Base-by-base conservation (phyloP, 2,797 vertebrate genomes). In the Acanthis flammea region DNA sequence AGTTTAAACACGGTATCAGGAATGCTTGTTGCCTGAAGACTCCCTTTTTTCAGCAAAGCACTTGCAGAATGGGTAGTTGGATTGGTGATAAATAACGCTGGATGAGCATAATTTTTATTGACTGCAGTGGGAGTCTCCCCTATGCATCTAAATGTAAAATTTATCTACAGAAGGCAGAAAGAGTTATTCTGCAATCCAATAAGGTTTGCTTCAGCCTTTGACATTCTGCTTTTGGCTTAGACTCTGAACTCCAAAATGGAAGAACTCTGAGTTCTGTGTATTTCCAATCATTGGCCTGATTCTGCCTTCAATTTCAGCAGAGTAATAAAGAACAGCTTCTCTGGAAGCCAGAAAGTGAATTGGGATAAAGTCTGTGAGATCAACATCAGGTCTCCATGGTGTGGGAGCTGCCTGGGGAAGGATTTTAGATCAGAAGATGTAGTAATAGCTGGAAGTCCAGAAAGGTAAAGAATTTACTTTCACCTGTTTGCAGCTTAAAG, bases 151-250 rank as follows among this genome's bases (percentile, higher is more conserved):
- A 93, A 97, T 80, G 85, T 92, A 93, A 95, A 93, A 95, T 91
- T 94, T 94, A 91, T 95, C 95, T 93, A 72, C 76, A 89, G 91
- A 82, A 92, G 65, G 58, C 92, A 96, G 94, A 62, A 91, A 87
- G 78, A 91, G 72, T 89, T 91, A 86, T 68, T 72, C 66, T 89
- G 77, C 77, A 87, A 66, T 90, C 92, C 71, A 73, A 6, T 61
- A 87, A 67, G 53, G 60, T 89, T 95, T 93, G 41, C 72, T 62
- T 92, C 82, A 93, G 67, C 86, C 67, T 94, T 89, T 92, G 65
- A 82, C 83, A 79, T 91, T 94, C 63, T 78, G 72, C 50, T 72
- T 94, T 82, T 83, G 72, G 58, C 85, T 94, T 92, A 86, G 41
- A 53, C 48, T 75, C 82, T 47, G 21, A 79, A 47, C 42, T 67